Conservation (phyloP, 2,888 invertebrate genomes). For the Podabrus alpinus region DNA sequence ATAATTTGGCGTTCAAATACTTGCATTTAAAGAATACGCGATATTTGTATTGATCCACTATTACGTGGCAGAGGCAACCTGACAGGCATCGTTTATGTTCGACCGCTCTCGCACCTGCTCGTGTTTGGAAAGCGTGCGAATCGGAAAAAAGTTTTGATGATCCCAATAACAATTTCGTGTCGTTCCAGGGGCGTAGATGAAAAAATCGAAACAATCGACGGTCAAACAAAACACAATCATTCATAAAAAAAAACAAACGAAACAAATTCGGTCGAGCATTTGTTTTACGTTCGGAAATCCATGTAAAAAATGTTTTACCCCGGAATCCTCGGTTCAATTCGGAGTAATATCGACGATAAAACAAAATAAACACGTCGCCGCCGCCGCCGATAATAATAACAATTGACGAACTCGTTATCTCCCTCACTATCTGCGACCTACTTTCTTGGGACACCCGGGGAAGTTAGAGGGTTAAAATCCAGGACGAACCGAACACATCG, state of each 20-base stretch:
- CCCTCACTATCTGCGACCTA: conserved; percentile 20
- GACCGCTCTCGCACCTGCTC: conserved; percentile 31
- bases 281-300: not conserved
- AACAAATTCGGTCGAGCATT: not conserved
- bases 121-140: conserved; percentile 45
- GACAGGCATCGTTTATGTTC: conserved; percentile 37
- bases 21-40: conserved; percentile 45
- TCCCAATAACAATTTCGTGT: conserved; percentile 12
- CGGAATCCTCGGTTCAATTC: not conserved
- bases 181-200: conserved; percentile 11
- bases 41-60: conserved; percentile 54
- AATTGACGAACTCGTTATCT: conserved; percentile 22
- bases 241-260: not conserved
- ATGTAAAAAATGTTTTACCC: not conserved
- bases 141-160: conserved; percentile 44
- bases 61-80: conserved; percentile 53
- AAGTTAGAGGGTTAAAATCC: conserved; percentile 23
- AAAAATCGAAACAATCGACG: not conserved
- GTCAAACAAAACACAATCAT: not conserved
- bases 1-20: conserved; percentile 56
- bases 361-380: not conserved
- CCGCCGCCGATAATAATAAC: conserved; percentile 5
- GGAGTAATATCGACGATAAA: not conserved
- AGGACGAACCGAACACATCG: conserved; percentile 30
- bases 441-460: conserved; percentile 15